Base-by-base conservation (phyloP, 2,797 vertebrate species). In the Scarus forsteni region DNA sequence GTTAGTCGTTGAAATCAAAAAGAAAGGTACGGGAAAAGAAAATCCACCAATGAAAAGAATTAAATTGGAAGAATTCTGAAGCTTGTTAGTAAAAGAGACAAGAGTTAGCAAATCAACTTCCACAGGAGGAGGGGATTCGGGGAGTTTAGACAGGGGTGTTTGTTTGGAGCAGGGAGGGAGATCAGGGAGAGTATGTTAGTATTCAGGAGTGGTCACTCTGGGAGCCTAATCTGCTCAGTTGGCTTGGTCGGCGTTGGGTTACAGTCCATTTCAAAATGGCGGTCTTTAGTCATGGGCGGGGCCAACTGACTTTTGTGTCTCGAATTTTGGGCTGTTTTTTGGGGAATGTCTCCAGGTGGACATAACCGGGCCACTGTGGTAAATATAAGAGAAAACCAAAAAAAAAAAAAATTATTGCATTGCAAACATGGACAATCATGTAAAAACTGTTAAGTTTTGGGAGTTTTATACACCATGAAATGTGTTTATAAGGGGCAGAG, bases 31-130 rank as follows among this genome's bases (percentile, higher is more conserved):
- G 84, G 79, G 66, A 80, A 91, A 92, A 83, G 36, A 81, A 89
- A 93, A 89, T 70, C 78, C 89, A 91, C 83, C 88, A 91, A 92
- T 84, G 73, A 87, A 86, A 92, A 84, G 57, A 91, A 89, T 92
- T 65, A 91, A 89, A 93, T 89, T 86, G 84, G 92, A 90, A 92
- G 85, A 89, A 86, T 85, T 90, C 86, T 79, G 92, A 92, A 94
- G 87, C 90, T 92, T 92, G 88, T 95, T 95, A 95, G 94, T 95
- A 94, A 92, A 91, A 93, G 90, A 95, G 90, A 94, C 92, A 94
- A 93, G 81, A 94, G 93, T 95, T 94, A 95, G 92, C 87, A 92
- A 93, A 91, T 88, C 90, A 87, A 92, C 82, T 83, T 93, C 69
- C 85, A 92, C 85, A 80, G 61, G 68, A 73, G 83, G 79, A 79